Conservation (phyloP, 2,113 vertebrate genomes). For the Xiphophorus hellerii region DNA sequence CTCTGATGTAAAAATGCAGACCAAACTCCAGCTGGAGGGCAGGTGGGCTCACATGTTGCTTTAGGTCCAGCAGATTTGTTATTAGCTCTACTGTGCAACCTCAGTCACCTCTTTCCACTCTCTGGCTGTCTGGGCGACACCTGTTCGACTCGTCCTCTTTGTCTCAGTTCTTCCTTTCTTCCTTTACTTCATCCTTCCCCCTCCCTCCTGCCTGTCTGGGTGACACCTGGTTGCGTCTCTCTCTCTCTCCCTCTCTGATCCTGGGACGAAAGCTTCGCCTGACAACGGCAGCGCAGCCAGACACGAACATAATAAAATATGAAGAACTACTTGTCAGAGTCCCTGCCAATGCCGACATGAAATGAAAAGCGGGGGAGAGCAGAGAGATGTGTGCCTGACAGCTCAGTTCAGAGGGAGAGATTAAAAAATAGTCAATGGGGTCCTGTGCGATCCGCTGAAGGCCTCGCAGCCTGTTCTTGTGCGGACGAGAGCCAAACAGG, state of each 20-base stretch:
- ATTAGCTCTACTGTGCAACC: conserved; percentile 11
- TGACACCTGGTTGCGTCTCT: conserved; percentile 94
- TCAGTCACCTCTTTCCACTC: conserved; percentile 44
- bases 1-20: not conserved
- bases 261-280: conserved; percentile 91
- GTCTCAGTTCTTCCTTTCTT: conserved; percentile 42
- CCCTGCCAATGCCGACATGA: conserved; percentile 89
- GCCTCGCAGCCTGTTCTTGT: conserved; percentile 63
- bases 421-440: conserved; percentile 76
- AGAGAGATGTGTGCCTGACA: conserved; percentile 72
- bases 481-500: conserved; percentile 84
- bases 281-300: conserved; percentile 89
- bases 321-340: conserved; percentile 95
- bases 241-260: conserved; percentile 75
- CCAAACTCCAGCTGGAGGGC: not conserved
- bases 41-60: not conserved
- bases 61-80: conserved; percentile 10
- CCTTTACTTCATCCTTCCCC: conserved; percentile 51
- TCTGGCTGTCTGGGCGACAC: conserved; percentile 52
- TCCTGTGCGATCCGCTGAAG: conserved; percentile 80
- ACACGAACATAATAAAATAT: conserved; percentile 98
- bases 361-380: conserved; percentile 83
- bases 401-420: conserved; percentile 82
- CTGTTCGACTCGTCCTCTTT: conserved; percentile 36
- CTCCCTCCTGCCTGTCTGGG: conserved; percentile 86